Conservation (phyloP, 2,113 vertebrate genomes). For the Bufo bufo region DNA sequence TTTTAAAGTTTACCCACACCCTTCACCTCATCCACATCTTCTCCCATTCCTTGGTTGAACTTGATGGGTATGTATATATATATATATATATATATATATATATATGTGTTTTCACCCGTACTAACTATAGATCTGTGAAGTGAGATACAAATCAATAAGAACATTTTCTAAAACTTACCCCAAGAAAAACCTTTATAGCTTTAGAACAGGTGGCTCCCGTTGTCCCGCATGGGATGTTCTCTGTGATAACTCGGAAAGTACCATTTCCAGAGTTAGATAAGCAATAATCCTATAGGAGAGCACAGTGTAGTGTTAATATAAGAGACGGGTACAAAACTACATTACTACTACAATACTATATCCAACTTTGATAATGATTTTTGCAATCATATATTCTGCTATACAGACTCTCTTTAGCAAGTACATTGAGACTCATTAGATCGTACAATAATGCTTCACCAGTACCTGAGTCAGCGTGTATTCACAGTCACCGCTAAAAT, state of each 20-base stretch:
- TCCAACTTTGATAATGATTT: neutral
- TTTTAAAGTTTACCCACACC: too few species aligned
- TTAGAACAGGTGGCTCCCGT: conserved; percentile 88
- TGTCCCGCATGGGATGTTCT: conserved; percentile 68
- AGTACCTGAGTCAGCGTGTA: conserved; percentile 84
- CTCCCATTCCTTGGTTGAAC: too few species aligned
- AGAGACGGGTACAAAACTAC: neutral
- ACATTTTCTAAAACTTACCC: conserved; percentile 68
- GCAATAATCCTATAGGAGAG: conserved; percentile 68
- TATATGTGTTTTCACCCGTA: too few species aligned
- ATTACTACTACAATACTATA: too few species aligned
- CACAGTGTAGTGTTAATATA: neutral
- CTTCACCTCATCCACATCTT: too few species aligned
- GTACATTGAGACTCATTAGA: too few species aligned
- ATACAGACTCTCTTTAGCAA: neutral
- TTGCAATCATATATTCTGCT: too few species aligned
- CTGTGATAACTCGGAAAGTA: conserved; percentile 80
- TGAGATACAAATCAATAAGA: too few species aligned
- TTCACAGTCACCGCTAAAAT: conserved; percentile 86
- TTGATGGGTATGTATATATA: too few species aligned
- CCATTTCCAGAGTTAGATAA: conserved; percentile 64
- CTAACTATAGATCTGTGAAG: too few species aligned
- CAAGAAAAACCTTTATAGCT: conserved; percentile 83
- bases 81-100: too few species aligned
- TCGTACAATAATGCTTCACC: neutral